Base-by-base conservation (phyloP, 2,113 vertebrate species). In the Pipra filicauda region DNA sequence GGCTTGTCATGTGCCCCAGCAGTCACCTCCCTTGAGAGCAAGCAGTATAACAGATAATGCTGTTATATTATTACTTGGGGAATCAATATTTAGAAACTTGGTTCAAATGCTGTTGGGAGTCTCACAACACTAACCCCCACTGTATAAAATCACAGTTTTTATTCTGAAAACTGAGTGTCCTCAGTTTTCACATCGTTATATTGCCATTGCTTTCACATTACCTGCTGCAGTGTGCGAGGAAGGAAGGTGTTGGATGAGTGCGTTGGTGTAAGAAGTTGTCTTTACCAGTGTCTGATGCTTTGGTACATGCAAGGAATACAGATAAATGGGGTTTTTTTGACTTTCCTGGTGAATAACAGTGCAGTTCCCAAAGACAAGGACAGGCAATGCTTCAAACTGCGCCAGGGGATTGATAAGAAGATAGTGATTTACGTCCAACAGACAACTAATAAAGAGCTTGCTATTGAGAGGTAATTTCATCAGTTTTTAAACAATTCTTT, bases 311-410 rank as follows among this genome's bases (percentile, higher is more conserved):
- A 75, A 59, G 12, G 35, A 80, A 54, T 84, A 28, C 48, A 78
- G 44, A 46, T 71, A 64, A 93, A 91, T 80, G 62, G 57, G 23
- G 41, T 48, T 46, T 79, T 84, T 52, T 72, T 86, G 14, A 21
- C 28, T 76, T 89, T 78, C 37, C 57, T 93, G 70, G 6, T 89
- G 55, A 67, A 62, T 79, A 88, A 96, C 97, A 99, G 99, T 89
- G 99, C 99, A 27, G 99, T 99, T 66, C 99, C 99, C 54, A 99
- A 99, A 98, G 99, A 99, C 97, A 99, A 99, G 95, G 99, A 99
- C 97, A 98, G 98, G 86, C 99, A 99, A 85, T 99, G 99, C 97
- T 99, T 99, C 98, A 99, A 99, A 95, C 98, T 99, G 28, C 99
- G 99, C 57, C 99, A 99, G 44, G 99, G 99, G 64, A 98, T 99